These are phyloP conservation scores for Sebastes schlegelii DNA, from an alignment of 2,113 vertebrate species.

Conservation along the genomic window DNA sequence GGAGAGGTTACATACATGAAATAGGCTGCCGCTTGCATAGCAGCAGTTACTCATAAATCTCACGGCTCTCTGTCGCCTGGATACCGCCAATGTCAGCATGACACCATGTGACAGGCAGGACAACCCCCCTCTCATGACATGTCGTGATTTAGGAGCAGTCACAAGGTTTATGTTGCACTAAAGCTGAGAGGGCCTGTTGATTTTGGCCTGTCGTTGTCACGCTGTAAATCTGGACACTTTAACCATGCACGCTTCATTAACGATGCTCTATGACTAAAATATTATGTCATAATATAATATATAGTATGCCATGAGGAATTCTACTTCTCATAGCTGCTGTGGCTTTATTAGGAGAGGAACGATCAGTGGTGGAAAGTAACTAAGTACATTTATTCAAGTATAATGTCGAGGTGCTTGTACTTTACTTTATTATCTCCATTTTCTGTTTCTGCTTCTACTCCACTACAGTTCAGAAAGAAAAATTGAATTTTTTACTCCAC, in stretches of 20 bases:
- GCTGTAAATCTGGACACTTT: constrained; percentile 52
- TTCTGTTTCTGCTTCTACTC: no score
- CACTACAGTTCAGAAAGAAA: no score
- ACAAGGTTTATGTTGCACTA: constrained; percentile 59
- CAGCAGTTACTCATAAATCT: constrained; percentile 58
- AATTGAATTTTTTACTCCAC: background rate
- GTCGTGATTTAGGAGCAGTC: constrained; percentile 59
- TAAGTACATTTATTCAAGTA: no score
- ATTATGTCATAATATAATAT: no score
- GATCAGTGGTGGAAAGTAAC: background rate
- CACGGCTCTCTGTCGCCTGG: constrained; percentile 18
- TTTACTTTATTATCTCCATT: no score
- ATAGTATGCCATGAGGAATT: no score
- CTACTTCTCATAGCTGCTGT: background rate
- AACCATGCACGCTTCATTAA: background rate
- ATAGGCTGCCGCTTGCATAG: constrained; percentile 11
- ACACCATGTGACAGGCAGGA: constrained; percentile 3
- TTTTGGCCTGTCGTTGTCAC: constrained; percentile 58
- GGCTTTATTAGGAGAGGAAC: background rate
- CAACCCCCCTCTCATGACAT: background rate
- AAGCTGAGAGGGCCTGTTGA: constrained; percentile 7
- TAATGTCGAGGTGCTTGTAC: no score
- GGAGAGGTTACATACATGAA: constrained; percentile 5
- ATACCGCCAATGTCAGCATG: constrained; percentile 42
- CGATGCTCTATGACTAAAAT: background rate